Conservation (phyloP, 1,140 invertebrate genomes). For the Bradysia coprophila region DNA sequence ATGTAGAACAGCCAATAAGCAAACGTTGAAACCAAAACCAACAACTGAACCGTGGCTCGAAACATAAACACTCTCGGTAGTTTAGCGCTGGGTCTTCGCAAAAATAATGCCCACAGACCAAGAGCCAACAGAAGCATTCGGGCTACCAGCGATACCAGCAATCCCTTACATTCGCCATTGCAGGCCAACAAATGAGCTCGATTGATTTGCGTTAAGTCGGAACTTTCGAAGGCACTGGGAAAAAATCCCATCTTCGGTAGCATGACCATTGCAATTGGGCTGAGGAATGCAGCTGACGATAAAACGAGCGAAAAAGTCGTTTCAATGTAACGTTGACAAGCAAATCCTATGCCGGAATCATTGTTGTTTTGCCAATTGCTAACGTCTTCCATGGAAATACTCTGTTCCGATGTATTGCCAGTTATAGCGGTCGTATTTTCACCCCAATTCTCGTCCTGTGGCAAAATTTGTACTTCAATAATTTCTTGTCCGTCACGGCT, state of each 20-base stretch:
- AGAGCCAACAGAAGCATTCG: constrained; percentile 80
- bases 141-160: constrained; percentile 78
- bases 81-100: constrained; percentile 57
- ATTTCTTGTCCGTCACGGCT: constrained; percentile 54
- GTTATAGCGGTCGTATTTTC: constrained; percentile 95
- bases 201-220: constrained; percentile 30
- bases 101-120: constrained; percentile 80
- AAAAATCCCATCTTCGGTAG: constrained; percentile 77
- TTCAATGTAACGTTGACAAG: constrained; percentile 61
- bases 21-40: constrained; percentile 85
- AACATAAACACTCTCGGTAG: constrained; percentile 88
- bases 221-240: constrained; percentile 30
- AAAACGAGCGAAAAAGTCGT: constrained; percentile 56
- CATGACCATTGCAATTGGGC: constrained; percentile 85
- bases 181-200: constrained; percentile 39
- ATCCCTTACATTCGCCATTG: constrained; percentile 60
- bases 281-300: constrained; percentile 67
- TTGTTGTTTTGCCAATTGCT: constrained; percentile 59
- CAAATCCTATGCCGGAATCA: constrained; percentile 47
- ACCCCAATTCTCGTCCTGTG: constrained; percentile 95
- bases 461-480: constrained; percentile 82
- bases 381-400: constrained; percentile 80
- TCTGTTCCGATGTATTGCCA: constrained; percentile 88
- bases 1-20: constrained; percentile 96
- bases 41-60: constrained; percentile 65